Evolutionary conservation across 30 jellyfish, hydroid and myxozoan genomes (phyloP).

Genomic region (Mastigias papua): DNA sequence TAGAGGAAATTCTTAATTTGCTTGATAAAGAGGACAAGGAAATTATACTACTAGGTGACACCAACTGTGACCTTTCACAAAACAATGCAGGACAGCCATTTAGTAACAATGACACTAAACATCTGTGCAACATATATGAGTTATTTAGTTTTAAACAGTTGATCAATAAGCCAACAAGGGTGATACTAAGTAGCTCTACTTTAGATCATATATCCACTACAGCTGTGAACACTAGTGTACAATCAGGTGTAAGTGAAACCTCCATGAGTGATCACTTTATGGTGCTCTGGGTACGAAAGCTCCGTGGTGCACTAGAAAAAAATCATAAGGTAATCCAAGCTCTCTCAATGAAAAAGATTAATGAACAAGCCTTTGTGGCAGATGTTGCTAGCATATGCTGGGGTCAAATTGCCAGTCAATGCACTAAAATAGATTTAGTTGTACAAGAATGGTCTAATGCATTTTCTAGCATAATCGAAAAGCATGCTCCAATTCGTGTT

Average conservation of each 20-base stretch:
- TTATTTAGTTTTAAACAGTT: slow-evolving; percentile 10
- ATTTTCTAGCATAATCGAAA: slow-evolving; percentile 5
- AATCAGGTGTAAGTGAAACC: neutral
- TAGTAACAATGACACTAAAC: neutral
- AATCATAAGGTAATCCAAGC: slow-evolving; percentile 9
- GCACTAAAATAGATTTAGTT: neutral
- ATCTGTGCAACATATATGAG: slow-evolving; percentile 1
- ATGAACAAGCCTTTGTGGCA: neutral
- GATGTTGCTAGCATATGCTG: slow-evolving; percentile 18
- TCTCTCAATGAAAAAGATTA: slow-evolving; percentile 5
- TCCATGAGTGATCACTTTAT: slow-evolving; percentile 20
- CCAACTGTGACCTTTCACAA: slow-evolving; percentile 31
- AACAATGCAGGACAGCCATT: neutral
- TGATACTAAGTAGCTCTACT: slow-evolving; percentile 7
- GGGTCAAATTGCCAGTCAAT: neutral
- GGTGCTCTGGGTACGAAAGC: slow-evolving; percentile 8
- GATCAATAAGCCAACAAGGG: slow-evolving; percentile 57
- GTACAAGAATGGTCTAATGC: neutral
- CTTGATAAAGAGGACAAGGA: slow-evolving; percentile 62
- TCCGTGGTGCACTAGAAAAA: neutral
- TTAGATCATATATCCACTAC: slow-evolving; percentile 12
- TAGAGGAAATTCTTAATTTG: slow-evolving; percentile 16
- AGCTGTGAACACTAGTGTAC: neutral
- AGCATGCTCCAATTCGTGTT: slow-evolving; percentile 55
- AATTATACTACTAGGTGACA: slow-evolving; percentile 43